Conservation (phyloP, 2,113 vertebrate genomes). For the Pelecanoides urinatrix region DNA sequence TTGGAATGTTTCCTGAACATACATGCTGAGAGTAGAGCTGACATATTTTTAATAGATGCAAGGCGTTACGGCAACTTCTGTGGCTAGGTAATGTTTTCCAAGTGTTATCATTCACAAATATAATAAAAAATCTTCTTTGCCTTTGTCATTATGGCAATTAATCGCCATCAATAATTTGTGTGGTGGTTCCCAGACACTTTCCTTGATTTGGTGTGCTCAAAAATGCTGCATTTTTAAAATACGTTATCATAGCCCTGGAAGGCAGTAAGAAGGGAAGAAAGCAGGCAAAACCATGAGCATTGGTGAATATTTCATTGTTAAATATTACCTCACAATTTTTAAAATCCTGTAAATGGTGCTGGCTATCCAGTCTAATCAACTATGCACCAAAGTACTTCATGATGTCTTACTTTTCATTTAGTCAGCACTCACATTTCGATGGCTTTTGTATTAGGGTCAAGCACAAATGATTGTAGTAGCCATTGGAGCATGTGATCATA, state of each 20-base stretch:
- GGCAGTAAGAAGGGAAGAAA: neutral
- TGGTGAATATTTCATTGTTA: neutral
- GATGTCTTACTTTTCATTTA: neutral
- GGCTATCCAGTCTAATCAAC: neutral
- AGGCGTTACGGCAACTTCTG: neutral
- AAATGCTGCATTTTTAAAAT: neutral
- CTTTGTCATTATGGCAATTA: neutral
- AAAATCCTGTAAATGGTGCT: neutral
- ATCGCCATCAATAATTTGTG: accelerated
- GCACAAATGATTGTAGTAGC: neutral
- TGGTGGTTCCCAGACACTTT: neutral
- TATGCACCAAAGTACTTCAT: neutral
- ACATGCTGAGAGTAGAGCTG: neutral
- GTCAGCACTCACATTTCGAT: neutral
- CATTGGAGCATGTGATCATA: neutral
- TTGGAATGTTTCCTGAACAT: neutral
- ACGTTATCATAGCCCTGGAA: neutral
- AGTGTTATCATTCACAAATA: neutral
- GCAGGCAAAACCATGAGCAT: neutral
- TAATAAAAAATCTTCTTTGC: neutral
- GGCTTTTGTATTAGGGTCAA: neutral
- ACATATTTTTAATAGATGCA: neutral
- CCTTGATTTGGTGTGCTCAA: neutral
- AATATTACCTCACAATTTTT: neutral
- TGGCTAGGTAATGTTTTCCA: neutral